A percentile compares a stretch with the other conserved stretches of the same genome.
Conservation (phyloP, 30 jellyfish, hydroid and myxozoan genomes). For the Nemopilema nomurai region DNA sequence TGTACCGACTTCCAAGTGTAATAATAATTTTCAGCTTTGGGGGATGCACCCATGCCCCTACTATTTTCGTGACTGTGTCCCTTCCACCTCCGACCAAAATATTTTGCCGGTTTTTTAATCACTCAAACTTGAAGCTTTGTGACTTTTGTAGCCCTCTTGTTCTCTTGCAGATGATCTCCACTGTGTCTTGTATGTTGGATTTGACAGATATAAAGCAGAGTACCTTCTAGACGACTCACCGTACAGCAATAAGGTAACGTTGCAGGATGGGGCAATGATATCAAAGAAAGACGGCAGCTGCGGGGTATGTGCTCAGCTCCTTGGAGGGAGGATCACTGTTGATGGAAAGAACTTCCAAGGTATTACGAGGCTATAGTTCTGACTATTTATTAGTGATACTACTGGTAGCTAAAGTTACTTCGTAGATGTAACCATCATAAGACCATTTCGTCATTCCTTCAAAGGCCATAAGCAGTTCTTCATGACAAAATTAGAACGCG, state of each 20-base stretch:
- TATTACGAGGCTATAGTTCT: neutral
- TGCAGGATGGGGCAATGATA: slow-evolving; percentile 88
- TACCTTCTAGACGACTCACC: slow-evolving; percentile 80
- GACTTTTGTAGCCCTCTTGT: neutral
- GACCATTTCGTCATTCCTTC: too few species aligned
- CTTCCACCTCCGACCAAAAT: too few species aligned
- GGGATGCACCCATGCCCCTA: too few species aligned
- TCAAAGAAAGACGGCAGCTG: slow-evolving; percentile 91
- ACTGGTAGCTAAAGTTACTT: neutral
- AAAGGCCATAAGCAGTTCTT: too few species aligned
- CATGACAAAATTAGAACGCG: too few species aligned
- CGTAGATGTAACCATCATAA: neutral
- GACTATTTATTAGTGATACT: neutral
- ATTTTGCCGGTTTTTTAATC: too few species aligned
- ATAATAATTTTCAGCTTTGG: too few species aligned
- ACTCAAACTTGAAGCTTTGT: too few species aligned
- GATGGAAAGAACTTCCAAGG: slow-evolving; percentile 81
- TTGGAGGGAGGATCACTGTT: slow-evolving; percentile 77
- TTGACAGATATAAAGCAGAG: slow-evolving; percentile 88
- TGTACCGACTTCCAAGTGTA: too few species aligned
- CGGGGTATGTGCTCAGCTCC: slow-evolving; percentile 90
- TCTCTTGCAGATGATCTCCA: slow-evolving; percentile 68
- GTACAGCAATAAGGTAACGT: slow-evolving; percentile 77
- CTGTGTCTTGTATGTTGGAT: slow-evolving; percentile 85
- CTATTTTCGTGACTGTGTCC: too few species aligned